Base-by-base conservation (phyloP, 2,113 vertebrate genomes). In the Lampris megalopsis region DNA sequence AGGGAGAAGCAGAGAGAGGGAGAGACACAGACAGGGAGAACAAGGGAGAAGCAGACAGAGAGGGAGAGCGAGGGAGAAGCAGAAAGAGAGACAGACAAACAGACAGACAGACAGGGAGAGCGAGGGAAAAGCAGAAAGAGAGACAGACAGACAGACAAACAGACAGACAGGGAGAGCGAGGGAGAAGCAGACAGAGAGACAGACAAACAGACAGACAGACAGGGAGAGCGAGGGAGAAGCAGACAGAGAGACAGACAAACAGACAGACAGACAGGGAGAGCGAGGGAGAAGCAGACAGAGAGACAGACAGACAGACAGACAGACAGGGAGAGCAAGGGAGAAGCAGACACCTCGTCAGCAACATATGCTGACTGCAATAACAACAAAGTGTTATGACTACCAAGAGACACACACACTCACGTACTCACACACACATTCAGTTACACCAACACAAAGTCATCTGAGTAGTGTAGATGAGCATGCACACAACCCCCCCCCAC, bases 351-450 rank as follows among this genome's bases (percentile, higher is more conserved):
- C 71, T 73, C 94, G 95, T 94, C 93, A 95, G 89, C 93, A 94
- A 94, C 96, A 97, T 97, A 97, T 97, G 96, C 95, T 95, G 94
- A 93, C 91, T 93, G 93, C 96, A 96, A 96, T 96, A 97, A 97
- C 95, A 96, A 96, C 95, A 96, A 96, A 95, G 92, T 94, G 94
- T 96, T 96, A 97, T 96, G 95, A 94, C 94, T 94, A 95, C 95
- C 96, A 94, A 92, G 96, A 97, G 96, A 97, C 95, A 94, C 92
- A 93, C 94, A 93, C 93, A 63, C 57, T 5, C 13, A 62, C 57
- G 40, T 53, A 59, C 43, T 8, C 58, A 9, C 58, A 4, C 6
- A 11, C 10, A 10, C 7, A 6, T n/a, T n/a, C 11, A 56, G 3
- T 1, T 2, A 37, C 56, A 58, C 56, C 24, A 37, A 58, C 50